Base-by-base conservation (phyloP, 2,797 vertebrate genomes). In the Rhincodon typus region DNA sequence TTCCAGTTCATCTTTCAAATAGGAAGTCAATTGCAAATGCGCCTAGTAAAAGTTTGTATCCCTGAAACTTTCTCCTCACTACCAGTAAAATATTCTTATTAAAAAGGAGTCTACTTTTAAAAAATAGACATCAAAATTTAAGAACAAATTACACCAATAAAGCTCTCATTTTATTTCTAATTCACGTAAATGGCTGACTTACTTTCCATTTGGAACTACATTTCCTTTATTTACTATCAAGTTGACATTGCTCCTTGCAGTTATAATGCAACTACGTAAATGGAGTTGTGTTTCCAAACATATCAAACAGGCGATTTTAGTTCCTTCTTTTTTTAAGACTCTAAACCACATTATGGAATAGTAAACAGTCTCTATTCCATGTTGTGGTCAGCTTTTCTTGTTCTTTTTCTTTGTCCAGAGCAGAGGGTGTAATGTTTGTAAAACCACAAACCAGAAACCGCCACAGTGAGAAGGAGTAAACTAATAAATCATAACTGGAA, bases 351-450 rank as follows among this genome's bases (percentile, higher is more conserved):
- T 53, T 95, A 72, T 72, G 90, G 46, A 74, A 46, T 77, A 95
- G 94, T 95, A 95, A 95, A 95, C 94, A 95, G 46, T 95, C 69
- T 95, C 94, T 95, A 70, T 95, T 74, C 70, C 94, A 95, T 95
- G 94, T 74, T 95, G 66, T 95, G 94, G 94, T n/a, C 94, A 72
- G 72, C 42, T 17, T 77, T 72, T 95, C 46, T 95, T 95, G 50
- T 19, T 95, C 70, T 77, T 95, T 21, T n/a, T 27, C 94, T 53
- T 77, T 15, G 72, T 62, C 94, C 70, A 74, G 94, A 77, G 69
- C 42, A n/a, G 6, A 72, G 70, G 25, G 46, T 95, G 69, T 23
- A 95, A 95, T 77, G 46, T 30, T 77, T n/a, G 17, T n/a, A 77
- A 94, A 95, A 77, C 94, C 94, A 57, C 94, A 74, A 95, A 95